These are phyloP conservation scores for Chironomus tepperi DNA, from an alignment of 1,140 invertebrate species.

Conservation along the genomic window DNA sequence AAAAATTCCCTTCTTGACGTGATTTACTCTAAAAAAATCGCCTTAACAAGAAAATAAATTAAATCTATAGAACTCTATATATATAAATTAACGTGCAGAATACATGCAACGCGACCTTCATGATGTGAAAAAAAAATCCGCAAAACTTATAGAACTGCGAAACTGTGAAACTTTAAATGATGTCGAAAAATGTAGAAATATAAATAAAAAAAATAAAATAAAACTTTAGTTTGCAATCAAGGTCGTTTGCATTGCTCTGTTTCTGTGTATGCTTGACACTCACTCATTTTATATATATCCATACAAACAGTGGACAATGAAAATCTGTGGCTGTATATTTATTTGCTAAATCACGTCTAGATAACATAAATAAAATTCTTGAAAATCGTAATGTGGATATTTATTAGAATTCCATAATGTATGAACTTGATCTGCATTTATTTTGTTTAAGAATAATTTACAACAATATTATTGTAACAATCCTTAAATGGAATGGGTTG, in stretches of 20 bases:
- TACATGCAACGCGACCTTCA: not conserved
- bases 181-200: constrained; percentile 4
- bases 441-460: not conserved
- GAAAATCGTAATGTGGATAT: not conserved
- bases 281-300: not conserved
- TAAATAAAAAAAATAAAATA: not conserved
- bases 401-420: constrained; percentile 9
- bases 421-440: constrained; percentile 8
- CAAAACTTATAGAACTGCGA: not conserved
- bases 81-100: not conserved
- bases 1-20: no score
- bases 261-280: constrained; percentile 1
- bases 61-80: no score
- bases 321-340: constrained; percentile 3
- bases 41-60: no score
- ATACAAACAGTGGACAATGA: not conserved
- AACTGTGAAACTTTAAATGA: constrained; percentile 7
- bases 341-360: constrained; percentile 10
- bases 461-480: not conserved
- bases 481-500: not conserved
- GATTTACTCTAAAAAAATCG: no score
- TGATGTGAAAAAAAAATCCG: not conserved
- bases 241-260: not conserved
- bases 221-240: constrained; percentile 1
- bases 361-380: constrained; percentile 9